A percentile compares a stretch with the other conserved stretches of the same genome.
Conservation (phyloP, 2,797 vertebrate genomes). For the Cheracebus regulus region DNA sequence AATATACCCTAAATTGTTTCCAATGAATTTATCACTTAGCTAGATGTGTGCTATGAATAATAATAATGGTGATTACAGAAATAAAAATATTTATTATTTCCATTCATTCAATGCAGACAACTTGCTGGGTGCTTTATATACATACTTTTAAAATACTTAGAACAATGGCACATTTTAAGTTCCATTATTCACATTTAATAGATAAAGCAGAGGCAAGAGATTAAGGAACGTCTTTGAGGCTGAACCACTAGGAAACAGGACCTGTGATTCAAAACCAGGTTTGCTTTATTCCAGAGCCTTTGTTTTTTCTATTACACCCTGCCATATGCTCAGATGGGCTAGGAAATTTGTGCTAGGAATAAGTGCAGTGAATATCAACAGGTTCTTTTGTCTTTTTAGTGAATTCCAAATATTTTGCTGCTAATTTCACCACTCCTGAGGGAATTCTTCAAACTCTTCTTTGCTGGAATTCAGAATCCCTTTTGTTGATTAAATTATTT, state of each 20-base stretch:
- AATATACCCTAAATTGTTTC: not conserved
- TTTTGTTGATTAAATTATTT: constrained; percentile 60
- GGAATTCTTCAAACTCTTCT: constrained; percentile 1
- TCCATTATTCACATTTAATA: not conserved
- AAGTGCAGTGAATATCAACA: not conserved
- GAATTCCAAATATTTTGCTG: not conserved
- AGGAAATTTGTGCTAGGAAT: not conserved
- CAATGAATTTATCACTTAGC: not conserved
- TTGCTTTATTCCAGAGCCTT: not conserved
- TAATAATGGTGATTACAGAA: not conserved
- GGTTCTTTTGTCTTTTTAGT: not conserved
- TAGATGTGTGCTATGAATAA: not conserved
- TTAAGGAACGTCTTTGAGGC: not conserved
- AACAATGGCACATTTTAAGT: not conserved
- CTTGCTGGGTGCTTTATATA: not conserved
- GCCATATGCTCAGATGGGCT: not conserved
- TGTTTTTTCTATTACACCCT: not conserved
- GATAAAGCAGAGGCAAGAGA: not conserved
- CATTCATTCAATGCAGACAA: not conserved
- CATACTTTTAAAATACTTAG: not conserved
- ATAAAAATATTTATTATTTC: not conserved
- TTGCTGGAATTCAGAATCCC: constrained; percentile 12
- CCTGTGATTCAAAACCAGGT: not conserved
- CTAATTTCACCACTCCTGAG: constrained; percentile 13
- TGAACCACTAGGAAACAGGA: not conserved